Evolutionary conservation across 2,888 invertebrate genomes (phyloP), one percentile per base, ranked within the genome.

Genomic region (Teleogryllus oceanicus): DNA sequence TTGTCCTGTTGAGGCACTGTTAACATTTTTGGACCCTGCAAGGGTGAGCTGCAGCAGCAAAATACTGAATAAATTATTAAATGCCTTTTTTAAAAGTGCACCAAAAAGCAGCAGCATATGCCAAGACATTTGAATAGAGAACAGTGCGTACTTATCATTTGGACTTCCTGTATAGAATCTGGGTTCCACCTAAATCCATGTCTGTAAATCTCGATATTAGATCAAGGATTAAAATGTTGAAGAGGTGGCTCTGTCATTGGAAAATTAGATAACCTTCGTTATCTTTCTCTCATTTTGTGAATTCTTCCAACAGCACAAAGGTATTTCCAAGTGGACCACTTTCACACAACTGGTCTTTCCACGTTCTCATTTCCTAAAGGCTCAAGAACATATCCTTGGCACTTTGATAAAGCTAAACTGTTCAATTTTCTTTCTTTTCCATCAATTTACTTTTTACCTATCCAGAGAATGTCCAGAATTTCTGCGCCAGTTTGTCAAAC

Each of bases 401-500:
- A 77, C 77, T 78, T 80, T 77, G 51, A 50, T 49, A 80, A 76
- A 50, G 49, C 49, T 50, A 78, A 78, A 80, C 49, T 62, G 75
- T 74, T 49, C 75, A 75, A 74, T 77, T 50, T 74, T 77, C 77
- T 74, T 80, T 21, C 74, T 77, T 79, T 24, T 75, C 75, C 50
- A 75, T 75, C 76, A 50, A 50, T 78, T 78, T 50, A 76, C 50
- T 74, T 75, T 37, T 37, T 37, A 37, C 74, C 50, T 76, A 79
- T 75, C 49, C 50, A 75, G 74, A 50, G 74, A 80, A 75, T 75
- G 75, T 77, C 76, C 76, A 77, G 62, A 78, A 75, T 78, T 79
- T 76, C 76, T 77, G 80, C 78, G 80, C 80, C 80, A 80, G 78
- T 80, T 80, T 80, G 78, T 78, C 78, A 80, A 37, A 76, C 74